A percentile compares a stretch with the other conserved stretches of the same genome.
Conservation (phyloP, 2,113 vertebrate genomes). For the Clarias magur region DNA sequence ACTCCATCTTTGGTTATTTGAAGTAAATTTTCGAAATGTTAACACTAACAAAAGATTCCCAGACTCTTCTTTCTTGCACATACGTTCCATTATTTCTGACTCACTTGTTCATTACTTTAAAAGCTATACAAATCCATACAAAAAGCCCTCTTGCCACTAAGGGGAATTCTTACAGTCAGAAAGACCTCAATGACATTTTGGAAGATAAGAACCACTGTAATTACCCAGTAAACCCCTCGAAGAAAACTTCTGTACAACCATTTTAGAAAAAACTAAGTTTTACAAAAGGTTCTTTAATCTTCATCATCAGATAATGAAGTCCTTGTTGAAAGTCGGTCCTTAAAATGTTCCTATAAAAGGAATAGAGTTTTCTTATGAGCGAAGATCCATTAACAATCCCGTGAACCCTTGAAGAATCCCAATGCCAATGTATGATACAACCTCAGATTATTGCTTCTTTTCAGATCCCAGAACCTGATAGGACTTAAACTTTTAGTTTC, state of each 20-base stretch:
- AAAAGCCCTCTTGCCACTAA: background rate
- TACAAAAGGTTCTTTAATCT: background rate
- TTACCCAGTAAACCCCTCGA: background rate
- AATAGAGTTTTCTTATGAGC: background rate
- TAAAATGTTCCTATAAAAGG: background rate
- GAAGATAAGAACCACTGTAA: background rate
- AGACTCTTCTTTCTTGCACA: background rate
- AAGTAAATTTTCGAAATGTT: background rate
- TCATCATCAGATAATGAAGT: background rate
- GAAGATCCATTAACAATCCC: background rate
- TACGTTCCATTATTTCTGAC: background rate
- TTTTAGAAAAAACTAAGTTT: background rate
- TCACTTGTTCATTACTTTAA: background rate
- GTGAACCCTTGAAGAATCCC: background rate
- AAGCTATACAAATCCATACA: background rate
- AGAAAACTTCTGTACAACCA: background rate
- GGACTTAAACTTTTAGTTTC: background rate
- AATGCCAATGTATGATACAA: background rate
- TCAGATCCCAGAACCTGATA: background rate
- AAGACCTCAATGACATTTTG: background rate
- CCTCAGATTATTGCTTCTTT: background rate
- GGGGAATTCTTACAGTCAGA: background rate
- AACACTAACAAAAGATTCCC: background rate
- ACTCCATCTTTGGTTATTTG: constrained; percentile 9
- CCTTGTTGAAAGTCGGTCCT: background rate